Base-by-base conservation (phyloP, 37 sponge, comb jelly and placozoan species). In the Corticium candelabrum region DNA sequence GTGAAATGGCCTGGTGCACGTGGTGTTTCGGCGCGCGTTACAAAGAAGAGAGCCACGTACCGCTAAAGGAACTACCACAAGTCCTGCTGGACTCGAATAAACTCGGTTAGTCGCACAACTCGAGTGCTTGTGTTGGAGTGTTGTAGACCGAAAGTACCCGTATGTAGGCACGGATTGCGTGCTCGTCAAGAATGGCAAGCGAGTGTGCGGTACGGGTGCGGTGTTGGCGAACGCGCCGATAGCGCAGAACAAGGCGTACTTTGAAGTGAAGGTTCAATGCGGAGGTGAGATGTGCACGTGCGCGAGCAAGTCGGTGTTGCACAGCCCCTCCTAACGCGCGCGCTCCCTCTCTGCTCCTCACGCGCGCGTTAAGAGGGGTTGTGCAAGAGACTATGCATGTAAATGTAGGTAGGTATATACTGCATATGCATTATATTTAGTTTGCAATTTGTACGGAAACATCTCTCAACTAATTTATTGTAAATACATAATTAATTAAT, bases 231-330 rank as follows among this genome's bases (percentile, higher is more conserved):
- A 97, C 78, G 89, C 98, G 7, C 98, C 98, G 2, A 73, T 97
- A 4, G 89, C 81, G 39, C 98, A 97, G 56, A 88, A 93, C 68
- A 97, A 97, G 72, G 88, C 88, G 37, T 97, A 97, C 81, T 97
- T 97, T 84, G 98, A 97, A 79, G 78, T 97, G 37, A 97, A 97
- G 76, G 81, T 97, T 38, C 98, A 97, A 79, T 86, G 90, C 68
- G 81, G 87, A 87, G 98, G 93, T 93, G 71, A 15, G 76, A 43
- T 5, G n/a, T n/a, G n/a, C n/a, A n/a, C n/a, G n/a, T n/a, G n/a
- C n/a, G n/a, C n/a, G n/a, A 33, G 34, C 11, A 11, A 72, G 11
- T n/a, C 74, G 11, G 31, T 72, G 74, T 33, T 11, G 31, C 27
- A 15, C n/a, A n/a, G n/a, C n/a, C n/a, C n/a, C n/a, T n/a, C n/a